These are phyloP conservation scores for Prosapia bicincta DNA, from an alignment of 2,888 invertebrate genomes.

Conservation along the genomic window DNA sequence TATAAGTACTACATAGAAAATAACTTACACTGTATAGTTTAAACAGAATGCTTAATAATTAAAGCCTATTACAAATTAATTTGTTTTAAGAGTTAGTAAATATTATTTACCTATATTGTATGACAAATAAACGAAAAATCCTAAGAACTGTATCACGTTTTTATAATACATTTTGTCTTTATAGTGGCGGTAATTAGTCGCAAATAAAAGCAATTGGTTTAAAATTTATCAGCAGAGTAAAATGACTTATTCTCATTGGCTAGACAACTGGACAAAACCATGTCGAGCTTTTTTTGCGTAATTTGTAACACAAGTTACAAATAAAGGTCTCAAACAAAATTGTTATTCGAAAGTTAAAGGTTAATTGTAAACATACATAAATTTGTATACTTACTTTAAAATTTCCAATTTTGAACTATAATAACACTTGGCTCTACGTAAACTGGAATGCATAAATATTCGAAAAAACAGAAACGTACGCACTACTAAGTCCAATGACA, in stretches of 20 bases:
- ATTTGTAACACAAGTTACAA: too few relatives aligned
- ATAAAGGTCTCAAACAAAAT: too few relatives aligned
- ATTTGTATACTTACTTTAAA: neutral
- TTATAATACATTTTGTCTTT: neutral
- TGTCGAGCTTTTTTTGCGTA: neutral
- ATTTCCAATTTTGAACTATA: neutral
- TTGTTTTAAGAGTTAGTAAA: too few relatives aligned
- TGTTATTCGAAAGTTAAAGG: too few relatives aligned
- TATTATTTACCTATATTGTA: too few relatives aligned
- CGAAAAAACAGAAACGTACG: neutral
- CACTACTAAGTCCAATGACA: neutral
- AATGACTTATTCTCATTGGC: neutral
- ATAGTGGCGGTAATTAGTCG: neutral
- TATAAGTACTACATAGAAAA: too few relatives aligned
- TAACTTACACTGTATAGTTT: too few relatives aligned
- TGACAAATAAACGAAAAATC: too few relatives aligned
- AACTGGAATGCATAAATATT: neutral
- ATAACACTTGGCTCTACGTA: neutral
- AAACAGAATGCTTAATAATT: too few relatives aligned
- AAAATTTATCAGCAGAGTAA: neutral
- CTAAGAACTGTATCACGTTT: neutral
- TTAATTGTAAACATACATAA: too few relatives aligned
- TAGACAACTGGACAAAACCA: neutral
- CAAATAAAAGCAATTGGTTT: neutral
- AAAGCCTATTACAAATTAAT: too few relatives aligned